Evolutionary conservation across 1,140 invertebrate species (phyloP).

Genomic region (Caenorhabditis inopinata): DNA sequence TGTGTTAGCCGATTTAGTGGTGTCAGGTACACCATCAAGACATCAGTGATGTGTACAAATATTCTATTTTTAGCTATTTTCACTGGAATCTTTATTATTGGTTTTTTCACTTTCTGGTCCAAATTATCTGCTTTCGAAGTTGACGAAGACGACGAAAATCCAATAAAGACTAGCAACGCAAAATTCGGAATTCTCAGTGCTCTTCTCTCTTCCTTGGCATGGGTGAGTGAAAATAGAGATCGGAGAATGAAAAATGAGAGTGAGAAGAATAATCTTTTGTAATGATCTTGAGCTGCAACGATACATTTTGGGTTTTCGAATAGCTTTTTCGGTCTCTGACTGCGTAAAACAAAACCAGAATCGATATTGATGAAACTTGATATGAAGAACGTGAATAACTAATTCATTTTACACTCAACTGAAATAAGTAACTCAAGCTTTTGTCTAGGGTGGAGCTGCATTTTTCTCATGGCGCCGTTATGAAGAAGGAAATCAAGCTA

Average conservation of each 20-base stretch:
- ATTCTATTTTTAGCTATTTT: constrained; percentile 1
- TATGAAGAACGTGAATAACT: too few species aligned
- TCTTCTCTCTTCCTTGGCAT: constrained; percentile 17
- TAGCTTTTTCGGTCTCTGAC: too few species aligned
- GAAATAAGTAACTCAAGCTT: background rate
- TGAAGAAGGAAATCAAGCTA: constrained; percentile 32
- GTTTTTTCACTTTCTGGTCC: constrained; percentile 41
- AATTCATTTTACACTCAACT: too few species aligned
- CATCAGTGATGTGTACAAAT: background rate
- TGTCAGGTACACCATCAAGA: background rate
- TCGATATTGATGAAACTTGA: too few species aligned
- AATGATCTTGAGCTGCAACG: background rate
- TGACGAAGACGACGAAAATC: constrained; percentile 32
- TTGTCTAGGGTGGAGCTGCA: constrained; percentile 30
- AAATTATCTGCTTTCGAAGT: constrained; percentile 24
- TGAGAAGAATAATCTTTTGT: background rate
- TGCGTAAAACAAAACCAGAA: too few species aligned
- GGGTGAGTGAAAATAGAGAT: constrained; percentile 10
- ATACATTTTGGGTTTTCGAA: too few species aligned
- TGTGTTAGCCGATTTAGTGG: constrained; percentile 30
- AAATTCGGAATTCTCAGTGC: constrained; percentile 38
- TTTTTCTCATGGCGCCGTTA: constrained; percentile 36
- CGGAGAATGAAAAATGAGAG: background rate
- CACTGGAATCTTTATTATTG: constrained; percentile 25
- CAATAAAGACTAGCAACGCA: constrained; percentile 33